Percentiles rank a stretch among this genome's conserved stretches.
Evolutionary conservation across 1,140 invertebrate species (phyloP).

Genomic region (Plectrocnemia conspersa): DNA sequence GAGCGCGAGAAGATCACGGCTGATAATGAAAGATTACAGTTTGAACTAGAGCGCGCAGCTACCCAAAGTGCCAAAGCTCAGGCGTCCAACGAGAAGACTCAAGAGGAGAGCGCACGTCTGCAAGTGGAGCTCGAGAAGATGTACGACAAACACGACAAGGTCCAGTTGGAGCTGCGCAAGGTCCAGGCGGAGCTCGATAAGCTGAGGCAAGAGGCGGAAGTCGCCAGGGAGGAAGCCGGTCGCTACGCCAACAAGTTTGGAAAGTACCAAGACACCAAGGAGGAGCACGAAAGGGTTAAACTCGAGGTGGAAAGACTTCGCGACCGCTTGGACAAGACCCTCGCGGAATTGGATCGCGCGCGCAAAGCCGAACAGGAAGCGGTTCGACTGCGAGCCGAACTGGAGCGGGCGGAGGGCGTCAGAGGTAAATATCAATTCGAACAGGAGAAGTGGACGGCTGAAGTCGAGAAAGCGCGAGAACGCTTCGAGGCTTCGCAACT

Average conservation of each 20-base stretch:
- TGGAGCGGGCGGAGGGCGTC: slow-evolving; percentile 69
- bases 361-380: slow-evolving; percentile 65
- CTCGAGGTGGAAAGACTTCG: slow-evolving; percentile 78
- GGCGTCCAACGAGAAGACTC: slow-evolving; percentile 77
- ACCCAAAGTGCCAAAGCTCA: slow-evolving; percentile 78
- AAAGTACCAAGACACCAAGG: slow-evolving; percentile 75
- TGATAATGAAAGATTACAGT: slow-evolving; percentile 78
- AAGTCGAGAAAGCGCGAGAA: slow-evolving; percentile 69
- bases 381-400: slow-evolving; percentile 61
- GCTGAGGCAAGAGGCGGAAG: slow-evolving; percentile 64
- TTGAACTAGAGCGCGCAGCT: slow-evolving; percentile 79
- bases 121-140: slow-evolving; percentile 86
- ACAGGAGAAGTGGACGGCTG: slow-evolving; percentile 71
- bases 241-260: slow-evolving; percentile 69
- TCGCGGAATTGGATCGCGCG: slow-evolving; percentile 70
- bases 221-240: slow-evolving; percentile 65
- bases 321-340: slow-evolving; percentile 75
- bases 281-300: slow-evolving; percentile 74
- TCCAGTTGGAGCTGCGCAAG: slow-evolving; percentile 74
- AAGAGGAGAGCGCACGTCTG: slow-evolving; percentile 81
- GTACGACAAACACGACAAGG: slow-evolving; percentile 84
- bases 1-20: slow-evolving; percentile 82
- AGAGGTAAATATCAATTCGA: slow-evolving; percentile 85
- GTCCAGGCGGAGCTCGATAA: slow-evolving; percentile 72
- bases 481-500: slow-evolving; percentile 66